A percentile compares a stretch with the other conserved stretches of the same genome.
Conservation (phyloP, 1,140 invertebrate genomes). For the Caerostris extrusa region DNA sequence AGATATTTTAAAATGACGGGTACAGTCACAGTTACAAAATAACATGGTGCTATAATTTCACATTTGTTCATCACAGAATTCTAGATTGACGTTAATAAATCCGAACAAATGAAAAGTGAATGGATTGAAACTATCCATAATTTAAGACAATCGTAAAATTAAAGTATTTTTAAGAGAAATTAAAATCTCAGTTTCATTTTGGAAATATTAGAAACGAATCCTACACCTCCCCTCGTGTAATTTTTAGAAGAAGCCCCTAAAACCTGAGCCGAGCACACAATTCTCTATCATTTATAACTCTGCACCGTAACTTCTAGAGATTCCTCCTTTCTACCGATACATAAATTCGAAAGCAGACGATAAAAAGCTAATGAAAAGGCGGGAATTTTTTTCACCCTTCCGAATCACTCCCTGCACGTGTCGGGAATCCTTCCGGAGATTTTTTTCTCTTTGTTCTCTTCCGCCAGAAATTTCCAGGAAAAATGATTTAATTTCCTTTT, state of each 20-base stretch:
- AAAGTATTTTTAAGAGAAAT: too few relatives aligned
- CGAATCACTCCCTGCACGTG: conserved; percentile 19
- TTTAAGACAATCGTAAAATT: too few relatives aligned
- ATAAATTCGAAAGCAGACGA: conserved; percentile 11
- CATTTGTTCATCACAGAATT: too few relatives aligned
- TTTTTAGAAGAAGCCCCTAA: background rate
- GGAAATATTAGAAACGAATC: background rate
- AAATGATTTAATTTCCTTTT: conserved; percentile 19
- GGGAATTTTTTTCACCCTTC: background rate
- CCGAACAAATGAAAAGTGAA: too few relatives aligned
- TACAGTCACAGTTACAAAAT: too few relatives aligned
- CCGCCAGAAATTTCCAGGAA: background rate
- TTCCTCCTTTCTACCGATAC: conserved; percentile 3
- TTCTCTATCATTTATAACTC: conserved; percentile 15
- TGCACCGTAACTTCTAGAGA: background rate
- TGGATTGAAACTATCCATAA: too few relatives aligned
- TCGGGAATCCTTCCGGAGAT: conserved; percentile 19
- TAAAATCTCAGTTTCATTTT: too few relatives aligned
- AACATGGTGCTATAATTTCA: too few relatives aligned
- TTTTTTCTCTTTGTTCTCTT: background rate
- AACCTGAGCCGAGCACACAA: conserved; percentile 12
- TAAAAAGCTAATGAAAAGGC: background rate
- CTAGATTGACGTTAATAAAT: too few relatives aligned
- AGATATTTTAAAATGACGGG: too few relatives aligned
- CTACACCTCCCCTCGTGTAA: background rate